A percentile compares a stretch with the other conserved stretches of the same genome.
These are phyloP conservation scores for Clangula hyemalis DNA, from an alignment of 2,797 vertebrate genomes.

Conservation along the genomic window DNA sequence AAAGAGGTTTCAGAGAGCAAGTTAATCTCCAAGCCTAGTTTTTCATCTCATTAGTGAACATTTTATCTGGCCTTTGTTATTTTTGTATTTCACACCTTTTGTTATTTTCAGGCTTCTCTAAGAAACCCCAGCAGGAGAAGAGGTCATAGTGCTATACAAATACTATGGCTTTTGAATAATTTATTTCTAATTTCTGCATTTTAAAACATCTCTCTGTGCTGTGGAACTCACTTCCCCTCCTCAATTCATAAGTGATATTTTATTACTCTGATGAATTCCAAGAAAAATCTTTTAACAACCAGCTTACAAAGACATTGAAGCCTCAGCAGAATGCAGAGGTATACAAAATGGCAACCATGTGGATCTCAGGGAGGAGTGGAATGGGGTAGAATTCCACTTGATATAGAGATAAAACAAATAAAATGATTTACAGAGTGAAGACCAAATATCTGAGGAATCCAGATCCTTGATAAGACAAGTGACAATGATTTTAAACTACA, in stretches of 20 bases:
- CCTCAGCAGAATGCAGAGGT: not conserved
- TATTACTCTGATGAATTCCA: not conserved
- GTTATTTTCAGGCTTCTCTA: not conserved
- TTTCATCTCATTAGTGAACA: not conserved
- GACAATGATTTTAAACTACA: not conserved
- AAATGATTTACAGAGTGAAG: not conserved
- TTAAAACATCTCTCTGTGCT: not conserved
- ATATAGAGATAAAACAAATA: not conserved
- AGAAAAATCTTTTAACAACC: not conserved
- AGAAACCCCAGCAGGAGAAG: not conserved
- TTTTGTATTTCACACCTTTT: not conserved
- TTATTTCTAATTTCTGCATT: not conserved
- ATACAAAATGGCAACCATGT: not conserved
- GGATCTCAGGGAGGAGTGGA: not conserved
- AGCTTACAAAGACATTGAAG: not conserved
- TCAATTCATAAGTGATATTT: not conserved
- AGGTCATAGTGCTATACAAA: not conserved
- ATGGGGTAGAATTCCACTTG: accelerated
- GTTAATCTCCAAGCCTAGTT: not conserved
- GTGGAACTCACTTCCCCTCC: not conserved
- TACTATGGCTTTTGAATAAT: not conserved
- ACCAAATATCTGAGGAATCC: not conserved
- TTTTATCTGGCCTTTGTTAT: not conserved
- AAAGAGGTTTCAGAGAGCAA: not conserved
- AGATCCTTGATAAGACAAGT: not conserved